Evolutionary conservation across 2,113 vertebrate species (phyloP), one percentile per base, ranked within the genome.

Genomic region (Megaceryle torquata): DNA sequence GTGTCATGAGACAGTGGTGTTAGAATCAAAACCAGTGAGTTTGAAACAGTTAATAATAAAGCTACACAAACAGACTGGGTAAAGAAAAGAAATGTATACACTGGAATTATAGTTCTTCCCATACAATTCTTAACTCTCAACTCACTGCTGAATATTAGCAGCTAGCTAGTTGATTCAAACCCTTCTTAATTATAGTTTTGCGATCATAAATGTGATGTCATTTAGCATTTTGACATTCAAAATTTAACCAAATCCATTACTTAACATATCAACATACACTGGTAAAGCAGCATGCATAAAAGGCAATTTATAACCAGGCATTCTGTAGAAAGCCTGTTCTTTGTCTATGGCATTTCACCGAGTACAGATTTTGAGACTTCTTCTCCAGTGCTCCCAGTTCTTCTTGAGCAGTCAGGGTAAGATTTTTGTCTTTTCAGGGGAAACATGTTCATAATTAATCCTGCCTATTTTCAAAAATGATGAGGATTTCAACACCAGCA

Each of bases 151-250:
- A 3, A 7, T 37, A 43, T 43, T 78, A 39, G 20, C 54, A 85
- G 37, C 43, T 77, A 51, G 21, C 11, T 81, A 50, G 63, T 72
- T 84, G 53, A 81, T 84, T 81, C 64, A 77, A 90, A 88, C 15
- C 10, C 37, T 68, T 77, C 74, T 59, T 31, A 1, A 87, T 69
- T 92, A 59, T 75, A 85, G 48, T 87, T 87, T 87, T 33, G 81
- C 48, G 59, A 81, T 77, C 87, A 95, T 77, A 84, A 48, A 87
- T 81, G 74, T 72, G 60, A 72, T 78, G 39, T 74, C 83, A 74
- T 88, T 90, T 88, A 95, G 70, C 70, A 90, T 90, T 94, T 65
- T 78, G 87, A 90, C 89, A 94, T 89, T 51, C 64, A 88, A 92
- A 92, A 92, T 90, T 92, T 92, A 88, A 85, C 86, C 33, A 90